Evolutionary conservation across 2,113 vertebrate species (phyloP).

Genomic region (Atlantisia rogersi): DNA sequence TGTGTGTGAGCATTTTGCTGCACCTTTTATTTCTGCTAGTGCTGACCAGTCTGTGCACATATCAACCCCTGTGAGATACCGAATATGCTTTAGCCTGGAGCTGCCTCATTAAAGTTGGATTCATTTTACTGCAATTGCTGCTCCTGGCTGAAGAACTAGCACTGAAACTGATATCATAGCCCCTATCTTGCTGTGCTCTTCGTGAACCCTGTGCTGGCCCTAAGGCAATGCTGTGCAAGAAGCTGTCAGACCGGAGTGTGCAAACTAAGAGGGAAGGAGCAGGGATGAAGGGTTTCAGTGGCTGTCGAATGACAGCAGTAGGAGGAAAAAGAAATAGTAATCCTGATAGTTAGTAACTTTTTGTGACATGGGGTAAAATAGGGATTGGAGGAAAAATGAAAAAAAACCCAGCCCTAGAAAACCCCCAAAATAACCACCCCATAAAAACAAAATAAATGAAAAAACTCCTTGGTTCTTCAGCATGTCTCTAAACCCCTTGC

Average conservation of each 20-base stretch:
- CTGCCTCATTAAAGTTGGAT: background rate
- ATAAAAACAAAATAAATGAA: background rate
- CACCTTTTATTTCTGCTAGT: background rate
- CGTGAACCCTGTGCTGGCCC: background rate
- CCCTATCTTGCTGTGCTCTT: background rate
- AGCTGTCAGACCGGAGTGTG: background rate
- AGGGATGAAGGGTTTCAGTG: background rate
- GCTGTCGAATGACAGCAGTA: background rate
- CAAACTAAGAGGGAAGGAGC: background rate
- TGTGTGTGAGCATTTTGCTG: background rate
- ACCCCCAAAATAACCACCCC: too few species aligned
- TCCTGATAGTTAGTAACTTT: background rate
- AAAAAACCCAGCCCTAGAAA: background rate
- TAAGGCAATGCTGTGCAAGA: background rate
- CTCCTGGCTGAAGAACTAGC: background rate
- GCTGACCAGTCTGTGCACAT: background rate
- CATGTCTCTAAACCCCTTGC: background rate
- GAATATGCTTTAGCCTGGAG: background rate
- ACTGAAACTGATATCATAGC: background rate
- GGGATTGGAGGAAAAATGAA: background rate
- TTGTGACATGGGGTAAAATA: background rate
- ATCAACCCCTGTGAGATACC: background rate
- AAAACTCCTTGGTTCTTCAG: fast-evolving
- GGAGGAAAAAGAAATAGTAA: background rate
- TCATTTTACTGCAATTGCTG: slow-evolving; percentile 2